phyloP scores from a whole-genome alignment of 53 echinoderm and acorn worm genomes.

The Paracentrotus lividus region DNA sequence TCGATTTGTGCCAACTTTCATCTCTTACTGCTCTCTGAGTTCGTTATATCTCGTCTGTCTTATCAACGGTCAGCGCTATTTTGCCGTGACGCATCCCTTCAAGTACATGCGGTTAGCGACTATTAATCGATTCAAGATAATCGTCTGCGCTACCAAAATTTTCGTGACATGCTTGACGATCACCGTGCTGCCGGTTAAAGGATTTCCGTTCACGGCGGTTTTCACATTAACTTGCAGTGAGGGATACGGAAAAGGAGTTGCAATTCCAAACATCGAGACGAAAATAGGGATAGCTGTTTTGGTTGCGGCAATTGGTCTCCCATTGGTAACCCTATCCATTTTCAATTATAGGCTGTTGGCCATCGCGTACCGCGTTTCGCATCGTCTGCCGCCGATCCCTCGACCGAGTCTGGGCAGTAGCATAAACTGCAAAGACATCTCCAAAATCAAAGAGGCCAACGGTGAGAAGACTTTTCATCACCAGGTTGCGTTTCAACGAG shows the following conservation, averaged over 20 bases:
- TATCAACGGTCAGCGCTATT: constrained; percentile 9
- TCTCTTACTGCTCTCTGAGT: not conserved
- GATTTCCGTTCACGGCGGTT: not conserved
- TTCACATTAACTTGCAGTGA: not conserved
- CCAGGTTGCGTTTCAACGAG: not conserved
- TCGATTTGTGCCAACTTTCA: not conserved
- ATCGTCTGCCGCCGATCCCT: not conserved
- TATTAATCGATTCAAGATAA: not conserved
- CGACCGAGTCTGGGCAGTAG: not conserved
- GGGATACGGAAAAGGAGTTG: not conserved
- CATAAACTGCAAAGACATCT: not conserved
- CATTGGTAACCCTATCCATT: not conserved
- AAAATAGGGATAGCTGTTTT: not conserved
- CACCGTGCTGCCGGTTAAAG: not conserved
- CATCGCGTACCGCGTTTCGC: constrained; percentile 9
- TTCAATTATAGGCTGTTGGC: not conserved
- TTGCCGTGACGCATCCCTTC: constrained; percentile 7
- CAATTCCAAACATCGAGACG: not conserved
- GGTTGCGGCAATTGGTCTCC: not conserved
- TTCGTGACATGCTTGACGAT: constrained; percentile 7
- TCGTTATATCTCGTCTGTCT: constrained; percentile 29
- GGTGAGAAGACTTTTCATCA: not conserved
- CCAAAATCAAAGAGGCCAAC: not conserved
- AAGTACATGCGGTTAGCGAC: constrained; percentile 33
- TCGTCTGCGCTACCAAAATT: not conserved